Evolutionary conservation across 64 coral and sea anemone species (phyloP).

Genomic region (Anthopleura sola): DNA sequence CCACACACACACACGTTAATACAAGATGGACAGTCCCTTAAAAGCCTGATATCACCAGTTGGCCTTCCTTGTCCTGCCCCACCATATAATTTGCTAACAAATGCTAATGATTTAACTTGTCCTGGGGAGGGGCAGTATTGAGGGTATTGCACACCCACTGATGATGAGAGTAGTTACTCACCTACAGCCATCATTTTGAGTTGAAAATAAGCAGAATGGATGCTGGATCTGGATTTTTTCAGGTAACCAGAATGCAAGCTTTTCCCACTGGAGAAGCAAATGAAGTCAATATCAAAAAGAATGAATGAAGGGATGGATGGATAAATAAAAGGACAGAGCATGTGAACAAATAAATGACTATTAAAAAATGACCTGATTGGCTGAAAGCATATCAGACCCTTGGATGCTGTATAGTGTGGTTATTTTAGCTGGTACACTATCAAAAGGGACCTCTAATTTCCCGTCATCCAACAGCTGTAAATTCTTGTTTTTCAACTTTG

Average conservation of each 20-base stretch:
- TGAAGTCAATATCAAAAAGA: not conserved
- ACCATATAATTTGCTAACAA: too few relatives aligned
- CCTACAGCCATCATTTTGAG: conserved; percentile 86
- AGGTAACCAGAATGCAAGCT: conserved; percentile 68
- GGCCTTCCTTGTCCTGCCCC: too few relatives aligned
- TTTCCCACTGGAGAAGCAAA: conserved; percentile 61
- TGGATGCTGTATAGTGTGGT: conserved; percentile 11
- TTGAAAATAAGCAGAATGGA: conserved; percentile 76
- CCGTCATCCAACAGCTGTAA: conserved; percentile 26
- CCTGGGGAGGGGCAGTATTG: too few relatives aligned
- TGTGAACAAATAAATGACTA: too few relatives aligned
- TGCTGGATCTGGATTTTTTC: conserved; percentile 62
- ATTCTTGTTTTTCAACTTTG: conserved; percentile 50
- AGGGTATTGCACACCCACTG: too few relatives aligned
- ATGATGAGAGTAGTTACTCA: too few relatives aligned
- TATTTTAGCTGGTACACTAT: not conserved
- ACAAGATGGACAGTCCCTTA: too few relatives aligned
- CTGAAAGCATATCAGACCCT: conserved; percentile 16
- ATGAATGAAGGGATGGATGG: not conserved
- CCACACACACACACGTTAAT: too few relatives aligned
- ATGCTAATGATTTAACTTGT: too few relatives aligned
- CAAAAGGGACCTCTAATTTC: conserved; percentile 29
- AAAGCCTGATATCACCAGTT: too few relatives aligned
- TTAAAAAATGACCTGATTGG: not conserved
- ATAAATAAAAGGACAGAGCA: too few relatives aligned